Evolutionary conservation across 2,797 vertebrate genomes (phyloP), one percentile per base, ranked within the genome.

Genomic region (Zenarchopterus dispar): DNA sequence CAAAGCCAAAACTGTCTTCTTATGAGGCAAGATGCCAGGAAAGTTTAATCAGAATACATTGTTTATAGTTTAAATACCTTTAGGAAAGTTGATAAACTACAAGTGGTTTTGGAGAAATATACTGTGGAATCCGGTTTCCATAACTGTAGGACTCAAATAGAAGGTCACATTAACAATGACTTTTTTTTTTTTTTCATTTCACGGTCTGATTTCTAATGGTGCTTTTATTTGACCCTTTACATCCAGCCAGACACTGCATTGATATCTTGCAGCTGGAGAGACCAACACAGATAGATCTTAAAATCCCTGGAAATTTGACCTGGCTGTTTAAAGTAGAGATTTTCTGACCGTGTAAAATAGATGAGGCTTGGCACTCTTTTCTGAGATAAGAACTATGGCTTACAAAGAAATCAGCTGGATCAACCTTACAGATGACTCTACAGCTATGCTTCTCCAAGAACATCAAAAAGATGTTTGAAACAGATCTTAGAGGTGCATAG

Each of bases 381-480:
- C 73, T 82, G 74, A 81, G 64, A 62, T 58, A 50, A 70, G 56
- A 21, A 45, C 44, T 41, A 50, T 44, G 16, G 49, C n/a, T 53
- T 28, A 52, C 36, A 51, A 36, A 59, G 77, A 78, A 78, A 80
- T 81, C 77, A 74, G 77, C 22, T 42, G 42, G 78, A 86, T 85
- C 74, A 73, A 66, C 63, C 13, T 84, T 36, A 58, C 67, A 58
- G 81, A 69, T 41, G 59, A 76, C 72, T 81, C 75, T 71, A 82
- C 75, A 60, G 78, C 75, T 80, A 75, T 78, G 77, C 63, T 67
- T 72, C 74, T 82, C 58, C 64, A 55, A 80, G 75, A 44, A 84
- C 88, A 79, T 92, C 77, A 92, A 88, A 92, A 80, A 88, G 86
- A 90, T 78, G 67, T 28, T 31, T 56, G 22, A 85, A 87, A 90